phyloP scores from a whole-genome alignment of 2,888 invertebrate genomes.

The Lasioglossum vierecki region DNA sequence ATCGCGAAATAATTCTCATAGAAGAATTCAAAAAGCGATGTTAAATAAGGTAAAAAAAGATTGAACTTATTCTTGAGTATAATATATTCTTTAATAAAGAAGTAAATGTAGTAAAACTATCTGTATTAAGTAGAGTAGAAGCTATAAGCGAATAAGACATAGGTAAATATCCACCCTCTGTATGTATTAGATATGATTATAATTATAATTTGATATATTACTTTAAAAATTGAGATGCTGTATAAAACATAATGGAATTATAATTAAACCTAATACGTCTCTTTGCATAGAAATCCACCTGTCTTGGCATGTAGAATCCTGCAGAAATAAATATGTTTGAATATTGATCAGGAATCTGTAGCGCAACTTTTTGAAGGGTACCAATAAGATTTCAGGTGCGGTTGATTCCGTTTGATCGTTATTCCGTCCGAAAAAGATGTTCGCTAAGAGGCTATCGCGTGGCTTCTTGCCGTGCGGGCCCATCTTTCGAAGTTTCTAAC shows the following conservation, averaged over 20 bases:
- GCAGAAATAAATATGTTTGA: background rate
- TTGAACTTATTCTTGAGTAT: too few relatives aligned
- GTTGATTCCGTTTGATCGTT: conserved; percentile 7
- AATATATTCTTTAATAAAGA: too few relatives aligned
- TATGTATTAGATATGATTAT: background rate
- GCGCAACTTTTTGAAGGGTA: background rate
- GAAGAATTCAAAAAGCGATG: too few relatives aligned
- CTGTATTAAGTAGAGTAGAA: too few relatives aligned
- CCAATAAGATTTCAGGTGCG: background rate
- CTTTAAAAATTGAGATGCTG: background rate
- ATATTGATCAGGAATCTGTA: background rate
- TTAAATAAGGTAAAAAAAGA: too few relatives aligned
- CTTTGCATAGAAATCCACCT: background rate
- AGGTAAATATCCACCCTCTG: too few relatives aligned
- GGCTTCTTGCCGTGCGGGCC: background rate
- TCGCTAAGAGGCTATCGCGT: conserved; percentile 23
- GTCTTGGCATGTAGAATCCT: background rate
- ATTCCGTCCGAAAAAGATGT: background rate
- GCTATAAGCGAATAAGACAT: too few relatives aligned
- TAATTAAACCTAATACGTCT: background rate
- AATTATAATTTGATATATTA: background rate
- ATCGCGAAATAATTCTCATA: too few relatives aligned
- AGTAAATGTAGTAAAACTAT: too few relatives aligned
- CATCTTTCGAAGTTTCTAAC: conserved; percentile 45
- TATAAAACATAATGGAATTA: background rate